Conservation (phyloP, 1,140 invertebrate genomes). For the Pachyrhynchus sulphureomaculatus region DNA sequence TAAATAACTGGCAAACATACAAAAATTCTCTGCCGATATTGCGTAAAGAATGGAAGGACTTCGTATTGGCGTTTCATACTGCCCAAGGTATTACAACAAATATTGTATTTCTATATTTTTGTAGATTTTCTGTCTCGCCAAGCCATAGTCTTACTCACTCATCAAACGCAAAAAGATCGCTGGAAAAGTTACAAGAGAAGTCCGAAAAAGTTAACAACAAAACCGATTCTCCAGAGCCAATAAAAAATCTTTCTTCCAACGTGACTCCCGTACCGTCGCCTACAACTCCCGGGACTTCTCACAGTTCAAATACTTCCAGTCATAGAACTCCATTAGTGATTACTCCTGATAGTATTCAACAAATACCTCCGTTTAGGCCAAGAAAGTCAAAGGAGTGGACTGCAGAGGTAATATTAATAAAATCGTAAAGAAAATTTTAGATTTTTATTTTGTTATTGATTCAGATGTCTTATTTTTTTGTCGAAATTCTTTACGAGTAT, state of each 20-base stretch:
- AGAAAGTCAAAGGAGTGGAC: slow-evolving; percentile 57
- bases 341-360: slow-evolving; percentile 53
- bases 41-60: too few species aligned
- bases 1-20: too few species aligned
- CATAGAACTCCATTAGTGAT: slow-evolving; percentile 45
- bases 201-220: slow-evolving; percentile 34
- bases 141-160: slow-evolving; percentile 42
- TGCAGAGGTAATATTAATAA: too few species aligned
- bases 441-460: too few species aligned
- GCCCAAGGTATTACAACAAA: not conserved
- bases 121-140: slow-evolving; percentile 50
- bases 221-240: slow-evolving; percentile 25
- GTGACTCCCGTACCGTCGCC: slow-evolving; percentile 38
- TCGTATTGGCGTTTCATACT: too few species aligned
- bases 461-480: too few species aligned
- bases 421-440: too few species aligned
- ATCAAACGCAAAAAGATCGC: slow-evolving; percentile 30
- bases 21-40: too few species aligned
- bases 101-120: not conserved
- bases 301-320: slow-evolving; percentile 41
- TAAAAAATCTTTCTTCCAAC: slow-evolving; percentile 22
- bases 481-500: too few species aligned
- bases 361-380: slow-evolving; percentile 58
- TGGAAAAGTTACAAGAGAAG: slow-evolving; percentile 35
- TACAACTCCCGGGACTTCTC: slow-evolving; percentile 36